Evolutionary conservation across 1,140 invertebrate genomes (phyloP).

Genomic region (Lordiphosa stackelbergi): DNA sequence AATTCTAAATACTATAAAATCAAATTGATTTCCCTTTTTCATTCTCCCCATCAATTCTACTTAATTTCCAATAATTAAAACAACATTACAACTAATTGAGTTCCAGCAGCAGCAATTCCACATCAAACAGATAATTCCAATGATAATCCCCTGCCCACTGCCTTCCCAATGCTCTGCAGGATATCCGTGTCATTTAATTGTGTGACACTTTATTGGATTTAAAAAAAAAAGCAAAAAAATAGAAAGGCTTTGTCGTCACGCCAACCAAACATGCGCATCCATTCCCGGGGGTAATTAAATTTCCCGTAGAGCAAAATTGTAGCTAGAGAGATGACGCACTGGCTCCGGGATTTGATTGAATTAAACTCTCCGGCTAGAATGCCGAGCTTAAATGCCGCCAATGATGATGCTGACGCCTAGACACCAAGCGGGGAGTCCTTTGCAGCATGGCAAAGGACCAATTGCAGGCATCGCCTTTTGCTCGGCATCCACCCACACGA

Average conservation of each 20-base stretch:
- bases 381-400: conserved; percentile 52
- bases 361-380: conserved; percentile 29
- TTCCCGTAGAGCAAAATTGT: conserved; percentile 64
- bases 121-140: conserved; percentile 38
- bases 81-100: conserved; percentile 47
- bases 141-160: conserved; percentile 30
- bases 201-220: conserved; percentile 72
- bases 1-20: no score
- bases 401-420: conserved; percentile 58
- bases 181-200: conserved; percentile 70
- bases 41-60: conserved; percentile 5
- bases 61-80: conserved; percentile 43
- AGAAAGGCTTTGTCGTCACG: conserved; percentile 30
- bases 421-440: conserved; percentile 47
- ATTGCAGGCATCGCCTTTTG: conserved; percentile 31
- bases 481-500: conserved; percentile 32
- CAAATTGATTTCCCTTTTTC: no score
- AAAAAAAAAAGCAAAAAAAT: conserved; percentile 61
- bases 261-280: conserved; percentile 28
- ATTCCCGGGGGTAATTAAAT: conserved; percentile 58
- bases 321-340: conserved; percentile 55
- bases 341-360: conserved; percentile 57
- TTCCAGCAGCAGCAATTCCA: conserved; percentile 13
- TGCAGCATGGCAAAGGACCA: conserved; percentile 33
- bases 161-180: conserved; percentile 38